These are phyloP conservation scores for Aplochiton taeniatus DNA, from an alignment of 2,797 vertebrate species.

Conservation along the genomic window DNA sequence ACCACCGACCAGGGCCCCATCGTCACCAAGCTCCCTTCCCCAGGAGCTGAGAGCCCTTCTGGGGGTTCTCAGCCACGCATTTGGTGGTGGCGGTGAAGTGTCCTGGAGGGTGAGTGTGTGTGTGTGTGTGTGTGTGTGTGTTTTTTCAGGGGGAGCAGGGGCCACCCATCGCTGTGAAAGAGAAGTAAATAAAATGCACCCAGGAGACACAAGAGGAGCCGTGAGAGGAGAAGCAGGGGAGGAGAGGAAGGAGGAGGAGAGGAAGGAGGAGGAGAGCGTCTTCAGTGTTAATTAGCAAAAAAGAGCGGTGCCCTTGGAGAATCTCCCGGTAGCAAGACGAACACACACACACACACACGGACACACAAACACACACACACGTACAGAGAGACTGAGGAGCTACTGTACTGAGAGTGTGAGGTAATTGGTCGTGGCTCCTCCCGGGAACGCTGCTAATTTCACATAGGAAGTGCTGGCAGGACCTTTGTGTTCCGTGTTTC, in stretches of 20 bases:
- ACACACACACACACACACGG: conserved; percentile 25
- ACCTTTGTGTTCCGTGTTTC: conserved; percentile 99
- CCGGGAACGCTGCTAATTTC: conserved; percentile 99
- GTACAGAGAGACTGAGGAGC: conserved; percentile 50
- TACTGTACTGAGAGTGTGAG: conserved; percentile 90
- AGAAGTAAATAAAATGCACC: conserved; percentile 68
- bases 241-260: conserved; percentile 86
- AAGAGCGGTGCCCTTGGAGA: conserved; percentile 86
- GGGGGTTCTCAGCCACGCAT: conserved; percentile 39
- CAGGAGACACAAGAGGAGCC: conserved; percentile 41
- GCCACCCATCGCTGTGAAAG: conserved; percentile 43
- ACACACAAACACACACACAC: conserved; percentile 27
- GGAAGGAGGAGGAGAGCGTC: conserved; percentile 84
- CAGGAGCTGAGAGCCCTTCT: conserved; percentile 43
- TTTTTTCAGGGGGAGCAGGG: conserved; percentile 33
- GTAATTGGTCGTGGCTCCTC: conserved; percentile 99
- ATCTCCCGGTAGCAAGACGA: conserved; percentile 80
- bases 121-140: conserved; percentile 16
- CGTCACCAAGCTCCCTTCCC: conserved; percentile 45
- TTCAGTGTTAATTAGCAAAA: conserved; percentile 99
- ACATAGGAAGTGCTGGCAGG: conserved; percentile 99
- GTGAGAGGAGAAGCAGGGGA: conserved; percentile 88
- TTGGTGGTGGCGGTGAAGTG: conserved; percentile 16
- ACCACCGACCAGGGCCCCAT: conserved; percentile 7
- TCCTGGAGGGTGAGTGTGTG: conserved; percentile 18